These are phyloP conservation scores for Ernsta delagoae DNA, from an alignment of 2,888 invertebrate genomes.

Conservation along the genomic window DNA sequence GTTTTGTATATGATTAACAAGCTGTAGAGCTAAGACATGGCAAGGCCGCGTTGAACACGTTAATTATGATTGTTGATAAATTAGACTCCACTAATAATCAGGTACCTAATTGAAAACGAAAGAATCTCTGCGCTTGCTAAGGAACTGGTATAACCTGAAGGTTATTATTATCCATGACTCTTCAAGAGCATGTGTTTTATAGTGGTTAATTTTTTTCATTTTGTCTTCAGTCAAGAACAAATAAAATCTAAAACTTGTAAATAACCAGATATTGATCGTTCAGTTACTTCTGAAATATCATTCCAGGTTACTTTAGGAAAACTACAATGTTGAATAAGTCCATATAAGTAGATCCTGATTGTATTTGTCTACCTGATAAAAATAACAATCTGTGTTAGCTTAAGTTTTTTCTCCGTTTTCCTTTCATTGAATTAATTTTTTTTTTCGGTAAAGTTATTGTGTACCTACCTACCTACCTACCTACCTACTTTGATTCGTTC, in stretches of 20 bases:
- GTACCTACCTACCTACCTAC: too few relatives aligned
- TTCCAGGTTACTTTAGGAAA: too few relatives aligned
- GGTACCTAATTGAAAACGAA: background rate
- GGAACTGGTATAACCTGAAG: background rate
- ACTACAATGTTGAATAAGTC: too few relatives aligned
- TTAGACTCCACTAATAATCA: slow-evolving; percentile 13
- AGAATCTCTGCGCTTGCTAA: background rate
- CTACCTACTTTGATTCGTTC: too few relatives aligned
- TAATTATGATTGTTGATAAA: slow-evolving; percentile 25
- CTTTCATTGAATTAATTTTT: background rate
- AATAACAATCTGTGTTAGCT: too few relatives aligned
- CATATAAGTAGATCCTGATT: too few relatives aligned
- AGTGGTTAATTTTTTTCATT: too few relatives aligned
- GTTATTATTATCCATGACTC: background rate
- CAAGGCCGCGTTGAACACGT: slow-evolving; percentile 19
- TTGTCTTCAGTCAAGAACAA: too few relatives aligned
- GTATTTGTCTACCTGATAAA: too few relatives aligned
- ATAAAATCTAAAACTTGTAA: too few relatives aligned
- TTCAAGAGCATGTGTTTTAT: background rate
- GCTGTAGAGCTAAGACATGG: slow-evolving; percentile 12
- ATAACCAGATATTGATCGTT: background rate
- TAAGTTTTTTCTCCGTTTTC: too few relatives aligned
- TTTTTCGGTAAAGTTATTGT: too few relatives aligned
- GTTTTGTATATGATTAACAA: slow-evolving; percentile 11
- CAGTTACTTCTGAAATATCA: background rate